Evolutionary conservation across 2,888 invertebrate genomes (phyloP).

Genomic region (Cataglyphis albicans): DNA sequence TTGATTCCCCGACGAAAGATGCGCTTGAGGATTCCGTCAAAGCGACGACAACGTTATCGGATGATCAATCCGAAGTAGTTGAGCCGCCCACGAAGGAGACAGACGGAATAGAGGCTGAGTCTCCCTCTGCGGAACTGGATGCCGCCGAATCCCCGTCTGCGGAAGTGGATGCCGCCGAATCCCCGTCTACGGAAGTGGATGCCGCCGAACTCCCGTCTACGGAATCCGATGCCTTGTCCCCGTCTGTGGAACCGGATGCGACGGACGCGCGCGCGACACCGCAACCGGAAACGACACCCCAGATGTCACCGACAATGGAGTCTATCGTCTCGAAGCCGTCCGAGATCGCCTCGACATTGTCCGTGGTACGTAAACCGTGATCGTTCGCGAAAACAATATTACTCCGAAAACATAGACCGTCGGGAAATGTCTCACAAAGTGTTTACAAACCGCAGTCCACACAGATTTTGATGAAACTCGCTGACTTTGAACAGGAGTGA

Average conservation of each 20-base stretch:
- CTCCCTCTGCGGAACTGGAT: not conserved
- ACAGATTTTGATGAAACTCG: slow-evolving; percentile 37
- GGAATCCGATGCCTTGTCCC: not conserved
- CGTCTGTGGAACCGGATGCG: not conserved
- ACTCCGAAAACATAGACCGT: not conserved
- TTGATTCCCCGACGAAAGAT: slow-evolving; percentile 26
- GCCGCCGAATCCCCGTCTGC: not conserved
- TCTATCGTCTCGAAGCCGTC: not conserved
- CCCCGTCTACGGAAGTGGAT: not conserved
- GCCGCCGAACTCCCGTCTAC: not conserved
- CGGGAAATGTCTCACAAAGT: not conserved
- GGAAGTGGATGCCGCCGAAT: too few species aligned
- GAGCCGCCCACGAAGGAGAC: not conserved
- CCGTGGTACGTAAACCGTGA: slow-evolving; percentile 1
- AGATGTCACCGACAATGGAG: slow-evolving; percentile 6
- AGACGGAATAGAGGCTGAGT: not conserved
- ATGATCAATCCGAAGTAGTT: slow-evolving; percentile 32
- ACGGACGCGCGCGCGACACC: not conserved
- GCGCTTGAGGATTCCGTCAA: slow-evolving; percentile 14
- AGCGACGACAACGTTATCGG: slow-evolving; percentile 22
- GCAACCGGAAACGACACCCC: not conserved
- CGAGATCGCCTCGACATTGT: not conserved
- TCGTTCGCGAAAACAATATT: not conserved
- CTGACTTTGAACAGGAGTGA: not conserved
- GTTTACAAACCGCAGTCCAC: slow-evolving; percentile 32